Evolutionary conservation across 1,140 invertebrate species (phyloP), one percentile per base, ranked within the genome.

Genomic region (Chlorops oryzae): DNA sequence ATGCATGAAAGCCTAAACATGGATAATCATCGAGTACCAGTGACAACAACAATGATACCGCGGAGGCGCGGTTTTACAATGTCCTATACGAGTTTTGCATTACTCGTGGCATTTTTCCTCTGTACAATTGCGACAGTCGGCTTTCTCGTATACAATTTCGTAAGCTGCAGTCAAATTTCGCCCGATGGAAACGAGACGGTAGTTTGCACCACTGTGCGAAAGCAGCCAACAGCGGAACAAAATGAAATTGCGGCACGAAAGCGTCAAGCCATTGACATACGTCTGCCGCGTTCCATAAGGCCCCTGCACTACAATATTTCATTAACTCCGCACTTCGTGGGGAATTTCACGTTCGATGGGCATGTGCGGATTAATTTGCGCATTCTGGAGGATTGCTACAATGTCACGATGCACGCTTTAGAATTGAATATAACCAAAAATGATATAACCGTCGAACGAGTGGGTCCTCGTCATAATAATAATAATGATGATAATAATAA

Each of bases 311-410:
- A 91, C 59, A 78, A 82, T 44, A 63, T 90, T 2, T 78, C 79
- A 55, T 61, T 90, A 27, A 79, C 82, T 22, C 87, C 87, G 0
- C 84, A 84, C 54, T 79, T 89, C 34, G 75, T 75, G 65, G 78
- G 80, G 1, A 90, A 90, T 62, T 90, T 89, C 55, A 88, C 84
- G 5, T 87, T 89, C 58, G 65, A 81, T 23, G 88, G 88, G 32
- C 79, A 83, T 72, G 81, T 88, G 0, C 78, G 75, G 55, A 83
- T 90, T 54, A 55, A 80, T 3, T 67, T 93, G 10, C 78, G 80
- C 37, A 82, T 84, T 0, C 75, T 79, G 6, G 74, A 81, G 52
- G 72, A 78, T 47, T 88, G 85, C 9, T 75, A 78, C 18, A 85
- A 83, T 61, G 78, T 94, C 15, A 90, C 85, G 1, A 73, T 93